These are phyloP conservation scores for Heliconius himera DNA, from an alignment of 1,140 invertebrate species.

Conservation along the genomic window DNA sequence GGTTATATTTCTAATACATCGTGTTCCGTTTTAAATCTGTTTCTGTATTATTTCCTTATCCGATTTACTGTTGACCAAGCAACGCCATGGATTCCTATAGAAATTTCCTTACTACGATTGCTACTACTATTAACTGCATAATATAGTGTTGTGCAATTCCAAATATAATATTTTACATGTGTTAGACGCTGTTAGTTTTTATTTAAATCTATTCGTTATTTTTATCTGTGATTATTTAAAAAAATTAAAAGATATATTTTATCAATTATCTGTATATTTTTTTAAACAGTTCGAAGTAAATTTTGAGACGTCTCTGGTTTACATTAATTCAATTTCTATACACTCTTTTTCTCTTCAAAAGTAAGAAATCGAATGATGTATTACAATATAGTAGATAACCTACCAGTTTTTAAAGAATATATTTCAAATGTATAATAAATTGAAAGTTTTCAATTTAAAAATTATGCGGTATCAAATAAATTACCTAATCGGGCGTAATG, in stretches of 20 bases:
- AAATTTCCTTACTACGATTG: not conserved
- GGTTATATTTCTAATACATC: conserved; percentile 24
- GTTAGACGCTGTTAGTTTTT: no score
- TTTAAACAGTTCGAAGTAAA: no score
- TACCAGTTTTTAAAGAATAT: not conserved
- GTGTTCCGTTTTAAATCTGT: conserved; percentile 12
- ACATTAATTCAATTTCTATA: no score
- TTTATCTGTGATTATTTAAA: no score
- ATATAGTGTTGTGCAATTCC: not conserved
- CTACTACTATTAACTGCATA: not conserved
- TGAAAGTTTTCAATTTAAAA: not conserved
- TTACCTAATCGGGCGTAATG: not conserved
- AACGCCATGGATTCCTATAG: not conserved
- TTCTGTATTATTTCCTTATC: conserved; percentile 17
- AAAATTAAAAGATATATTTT: no score
- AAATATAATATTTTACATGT: not conserved
- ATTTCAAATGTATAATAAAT: not conserved
- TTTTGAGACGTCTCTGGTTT: no score
- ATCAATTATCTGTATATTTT: no score
- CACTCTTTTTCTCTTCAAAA: no score
- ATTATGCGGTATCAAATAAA: not conserved
- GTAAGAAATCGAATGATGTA: not conserved
- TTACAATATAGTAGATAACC: not conserved
- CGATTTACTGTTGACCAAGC: not conserved
- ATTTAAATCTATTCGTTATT: no score